Base-by-base conservation (phyloP, 2,113 vertebrate genomes). In the Podiceps cristatus region DNA sequence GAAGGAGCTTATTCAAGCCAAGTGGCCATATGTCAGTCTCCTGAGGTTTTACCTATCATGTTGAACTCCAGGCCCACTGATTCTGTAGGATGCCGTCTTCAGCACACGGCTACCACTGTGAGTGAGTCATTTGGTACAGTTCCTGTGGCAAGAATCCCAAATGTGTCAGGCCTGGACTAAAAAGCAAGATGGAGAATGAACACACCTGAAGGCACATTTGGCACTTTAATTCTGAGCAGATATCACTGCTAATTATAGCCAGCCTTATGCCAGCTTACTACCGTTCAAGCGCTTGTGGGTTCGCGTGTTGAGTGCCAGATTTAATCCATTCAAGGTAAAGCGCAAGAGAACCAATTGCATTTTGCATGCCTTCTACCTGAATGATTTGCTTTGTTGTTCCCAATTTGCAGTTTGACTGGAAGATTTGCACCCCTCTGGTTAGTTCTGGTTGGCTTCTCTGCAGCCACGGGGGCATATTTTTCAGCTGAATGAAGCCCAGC, bases 141-240 rank as follows among this genome's bases (percentile, higher is more conserved):
- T 97, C 96, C 96, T 96, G 69, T 97, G 94, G 95, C 97, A 97
- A 91, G 93, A 83, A 90, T 96, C 96, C 97, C 97, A 96, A 97
- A 97, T 90, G 80, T 97, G 97, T 97, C 95, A 96, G 95, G 93
- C 89, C 95, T 93, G 94, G 89, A 77, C 95, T 96, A 94, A 97
- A 97, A 96, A 90, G 91, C 93, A 97, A 96, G 93, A 94, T 95
- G 92, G 94, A 96, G 94, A 96, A 91, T 25, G 93, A 79, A 73
- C n/a, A 96, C 96, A 97, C 95, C 97, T 97, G 97, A 95, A 95
- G 87, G 93, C 95, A 95, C 95, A 96, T 95, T 97, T 97, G 97
- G 97, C 96, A 96, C 94, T 73, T 81, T 33, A 96, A 85, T 90
- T 94, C 78, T 69, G 94, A 96, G 93, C 94, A 93, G 93, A 95